phyloP scores from a whole-genome alignment of 2,113 vertebrate genomes.

The Pristiophorus japonicus region DNA sequence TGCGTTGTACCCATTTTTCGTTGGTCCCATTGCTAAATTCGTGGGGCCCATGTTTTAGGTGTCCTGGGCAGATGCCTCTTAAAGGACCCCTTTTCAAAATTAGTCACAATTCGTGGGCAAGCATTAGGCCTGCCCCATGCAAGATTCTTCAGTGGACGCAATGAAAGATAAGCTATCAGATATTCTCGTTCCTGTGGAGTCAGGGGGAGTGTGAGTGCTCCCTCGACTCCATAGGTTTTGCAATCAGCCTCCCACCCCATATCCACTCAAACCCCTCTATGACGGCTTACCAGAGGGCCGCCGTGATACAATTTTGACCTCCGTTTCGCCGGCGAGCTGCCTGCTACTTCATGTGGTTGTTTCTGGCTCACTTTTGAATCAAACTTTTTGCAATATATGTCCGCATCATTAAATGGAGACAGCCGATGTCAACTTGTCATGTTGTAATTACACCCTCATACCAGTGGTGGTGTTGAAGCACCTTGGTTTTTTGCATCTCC shows the following conservation, averaged over 20 bases:
- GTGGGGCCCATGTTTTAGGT: not conserved
- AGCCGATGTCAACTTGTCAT: not conserved
- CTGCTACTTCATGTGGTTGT: not conserved
- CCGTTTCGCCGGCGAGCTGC: too few species aligned
- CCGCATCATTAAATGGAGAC: not conserved
- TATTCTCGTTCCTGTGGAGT: not conserved
- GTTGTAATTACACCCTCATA: not conserved
- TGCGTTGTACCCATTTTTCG: not conserved
- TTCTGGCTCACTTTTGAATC: not conserved
- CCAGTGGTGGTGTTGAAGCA: not conserved
- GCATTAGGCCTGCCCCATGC: not conserved
- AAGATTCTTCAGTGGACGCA: not conserved
- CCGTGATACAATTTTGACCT: not conserved
- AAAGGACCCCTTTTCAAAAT: not conserved
- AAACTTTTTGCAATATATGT: not conserved
- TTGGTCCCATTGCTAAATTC: not conserved
- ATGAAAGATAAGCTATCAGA: not conserved
- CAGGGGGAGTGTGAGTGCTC: not conserved
- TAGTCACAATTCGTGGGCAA: not conserved
- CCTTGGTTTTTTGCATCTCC: not conserved
- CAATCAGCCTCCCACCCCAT: too few species aligned
- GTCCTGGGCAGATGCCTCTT: not conserved
- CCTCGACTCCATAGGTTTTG: not conserved
- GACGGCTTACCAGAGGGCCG: not conserved
- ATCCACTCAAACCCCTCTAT: not conserved